Evolutionary conservation across 1,140 invertebrate species (phyloP).

Genomic region (Drosophila novamexicana): DNA sequence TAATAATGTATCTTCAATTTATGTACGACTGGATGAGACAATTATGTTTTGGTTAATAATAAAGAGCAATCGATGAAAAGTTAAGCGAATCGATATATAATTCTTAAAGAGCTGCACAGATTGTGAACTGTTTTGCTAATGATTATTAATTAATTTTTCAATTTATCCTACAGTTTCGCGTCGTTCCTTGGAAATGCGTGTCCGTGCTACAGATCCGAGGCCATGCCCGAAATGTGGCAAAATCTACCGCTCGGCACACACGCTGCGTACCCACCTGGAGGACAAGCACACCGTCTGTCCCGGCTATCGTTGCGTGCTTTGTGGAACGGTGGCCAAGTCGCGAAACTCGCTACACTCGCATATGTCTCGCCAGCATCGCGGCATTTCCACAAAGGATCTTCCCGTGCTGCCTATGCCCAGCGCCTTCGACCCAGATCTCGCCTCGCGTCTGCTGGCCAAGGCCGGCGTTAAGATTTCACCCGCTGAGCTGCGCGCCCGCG

Average conservation of each 20-base stretch:
- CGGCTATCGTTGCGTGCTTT: constrained; percentile 94
- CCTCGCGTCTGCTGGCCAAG: constrained; percentile 92
- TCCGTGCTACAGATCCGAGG: constrained; percentile 94
- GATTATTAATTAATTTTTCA: neutral
- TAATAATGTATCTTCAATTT: constrained; percentile 60
- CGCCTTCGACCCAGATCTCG: constrained; percentile 94
- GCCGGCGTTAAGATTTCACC: constrained; percentile 94
- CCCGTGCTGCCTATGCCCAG: constrained; percentile 96
- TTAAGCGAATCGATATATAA: constrained; percentile 17
- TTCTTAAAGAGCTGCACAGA: no score
- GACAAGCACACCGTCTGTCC: constrained; percentile 97
- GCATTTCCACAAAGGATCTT: constrained; percentile 95
- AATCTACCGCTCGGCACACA: constrained; percentile 95
- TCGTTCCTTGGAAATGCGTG: constrained; percentile 92
- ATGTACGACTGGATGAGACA: constrained; percentile 63
- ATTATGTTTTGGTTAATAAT: constrained; percentile 80
- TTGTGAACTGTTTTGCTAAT: neutral
- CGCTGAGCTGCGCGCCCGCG: constrained; percentile 91
- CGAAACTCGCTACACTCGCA: constrained; percentile 95
- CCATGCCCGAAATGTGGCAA: constrained; percentile 97
- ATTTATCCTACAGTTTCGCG: constrained; percentile 86
- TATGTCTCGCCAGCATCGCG: constrained; percentile 95
- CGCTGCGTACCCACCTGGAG: constrained; percentile 94
- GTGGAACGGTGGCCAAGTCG: constrained; percentile 95
- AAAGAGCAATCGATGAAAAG: constrained; percentile 74